Percentiles rank a stretch among this genome's conserved stretches.
phyloP scores from a whole-genome alignment of 2,797 vertebrate genomes.

The Siniperca scherzeri region DNA sequence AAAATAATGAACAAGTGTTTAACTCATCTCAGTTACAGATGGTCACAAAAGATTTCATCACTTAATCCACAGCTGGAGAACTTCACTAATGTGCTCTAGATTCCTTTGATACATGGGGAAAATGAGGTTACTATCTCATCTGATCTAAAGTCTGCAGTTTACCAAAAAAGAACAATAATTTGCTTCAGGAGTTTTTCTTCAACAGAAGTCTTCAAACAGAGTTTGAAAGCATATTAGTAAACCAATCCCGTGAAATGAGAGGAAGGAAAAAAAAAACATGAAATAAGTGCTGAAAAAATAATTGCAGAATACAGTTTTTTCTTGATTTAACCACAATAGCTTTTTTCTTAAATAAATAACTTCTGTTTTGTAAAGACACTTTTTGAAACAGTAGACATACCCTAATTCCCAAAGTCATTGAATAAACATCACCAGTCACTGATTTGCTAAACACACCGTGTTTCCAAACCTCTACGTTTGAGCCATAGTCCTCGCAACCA shows the following conservation, averaged over 20 bases:
- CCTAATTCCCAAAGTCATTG: conserved; percentile 96
- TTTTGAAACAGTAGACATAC: conserved; percentile 99
- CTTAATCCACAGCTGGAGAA: conserved; percentile 70
- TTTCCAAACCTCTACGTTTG: conserved; percentile 58
- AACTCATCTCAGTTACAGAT: conserved; percentile 72
- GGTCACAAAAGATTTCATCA: conserved; percentile 72
- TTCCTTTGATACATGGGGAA: conserved; percentile 65
- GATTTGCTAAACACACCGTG: conserved; percentile 70
- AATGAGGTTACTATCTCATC: conserved; percentile 63
- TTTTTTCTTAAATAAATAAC: conserved; percentile 99
- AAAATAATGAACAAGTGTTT: conserved; percentile 71
- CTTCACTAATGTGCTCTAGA: conserved; percentile 68
- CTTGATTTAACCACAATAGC: conserved; percentile 98
- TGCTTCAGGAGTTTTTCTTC: conserved; percentile 56
- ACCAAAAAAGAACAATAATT: conserved; percentile 59
- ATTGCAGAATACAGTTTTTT: conserved; percentile 96
- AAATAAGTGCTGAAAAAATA: conserved; percentile 91
- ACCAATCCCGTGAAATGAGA: conserved; percentile 84
- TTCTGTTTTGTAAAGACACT: conserved; percentile 99
- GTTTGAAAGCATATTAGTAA: conserved; percentile 92
- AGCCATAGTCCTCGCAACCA: conserved; percentile 68
- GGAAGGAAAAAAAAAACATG: conserved; percentile 79
- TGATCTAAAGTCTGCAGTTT: conserved; percentile 58
- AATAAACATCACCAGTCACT: conserved; percentile 89
- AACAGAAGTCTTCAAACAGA: conserved; percentile 85